Conservation (phyloP, 2,888 invertebrate genomes). For the Lasioglossum lativentre region DNA sequence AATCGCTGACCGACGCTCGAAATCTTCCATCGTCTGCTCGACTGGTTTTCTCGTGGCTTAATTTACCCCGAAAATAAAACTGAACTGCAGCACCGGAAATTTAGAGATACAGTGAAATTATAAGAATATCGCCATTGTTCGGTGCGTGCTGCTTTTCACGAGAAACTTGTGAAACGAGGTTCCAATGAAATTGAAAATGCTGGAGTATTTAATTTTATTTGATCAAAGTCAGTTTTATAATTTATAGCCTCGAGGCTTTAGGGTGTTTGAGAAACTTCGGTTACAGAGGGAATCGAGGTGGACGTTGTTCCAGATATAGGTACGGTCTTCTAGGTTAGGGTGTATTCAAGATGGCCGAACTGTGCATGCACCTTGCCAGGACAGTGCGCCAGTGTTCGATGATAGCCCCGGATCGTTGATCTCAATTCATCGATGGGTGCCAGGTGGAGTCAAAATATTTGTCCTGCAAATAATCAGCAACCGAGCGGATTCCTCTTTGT, state of each 20-base stretch:
- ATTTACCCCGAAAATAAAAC: neutral
- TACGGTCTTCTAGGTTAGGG: neutral
- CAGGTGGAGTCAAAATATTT: slow-evolving; percentile 77
- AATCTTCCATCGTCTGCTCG: neutral
- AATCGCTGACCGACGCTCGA: neutral
- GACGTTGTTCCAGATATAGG: neutral
- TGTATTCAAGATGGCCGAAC: neutral
- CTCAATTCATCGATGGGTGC: slow-evolving; percentile 50
- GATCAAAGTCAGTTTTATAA: neutral
- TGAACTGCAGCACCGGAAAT: neutral
- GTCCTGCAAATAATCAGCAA: slow-evolving; percentile 77
- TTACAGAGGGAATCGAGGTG: too few species aligned
- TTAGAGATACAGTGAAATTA: neutral
- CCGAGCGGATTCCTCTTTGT: slow-evolving; percentile 46
- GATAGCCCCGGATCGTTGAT: slow-evolving; percentile 45
- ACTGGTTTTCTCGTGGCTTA: neutral
- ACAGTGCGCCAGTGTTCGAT: slow-evolving; percentile 23
- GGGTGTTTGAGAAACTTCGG: neutral
- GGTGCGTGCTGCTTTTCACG: neutral
- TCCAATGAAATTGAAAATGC: neutral
- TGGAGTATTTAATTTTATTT: neutral
- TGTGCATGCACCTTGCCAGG: slow-evolving; percentile 35
- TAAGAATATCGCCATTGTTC: neutral
- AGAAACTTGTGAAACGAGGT: neutral
- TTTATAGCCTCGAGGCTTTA: neutral